phyloP scores from a whole-genome alignment of 2,797 vertebrate species.

The Karalla daura region DNA sequence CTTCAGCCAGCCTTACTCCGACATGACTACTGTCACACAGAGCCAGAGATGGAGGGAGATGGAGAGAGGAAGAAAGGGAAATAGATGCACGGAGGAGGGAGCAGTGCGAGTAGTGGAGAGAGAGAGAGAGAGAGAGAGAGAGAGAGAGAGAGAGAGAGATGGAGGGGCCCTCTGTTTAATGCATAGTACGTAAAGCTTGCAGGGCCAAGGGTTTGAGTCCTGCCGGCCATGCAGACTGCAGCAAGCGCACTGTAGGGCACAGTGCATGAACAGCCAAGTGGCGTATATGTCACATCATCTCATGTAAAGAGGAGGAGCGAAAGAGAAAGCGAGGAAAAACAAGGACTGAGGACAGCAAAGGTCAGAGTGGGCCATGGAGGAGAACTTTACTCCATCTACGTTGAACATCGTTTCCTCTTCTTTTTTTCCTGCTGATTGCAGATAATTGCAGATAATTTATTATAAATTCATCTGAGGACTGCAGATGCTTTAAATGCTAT shows the following conservation, averaged over 20 bases:
- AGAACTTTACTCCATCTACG: constrained; percentile 24
- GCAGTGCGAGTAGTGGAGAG: constrained; percentile 9
- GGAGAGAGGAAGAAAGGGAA: constrained; percentile 26
- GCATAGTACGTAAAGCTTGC: constrained; percentile 8
- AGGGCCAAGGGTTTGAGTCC: constrained; percentile 5
- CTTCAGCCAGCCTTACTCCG: constrained; percentile 74
- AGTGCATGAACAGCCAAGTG: constrained; percentile 30
- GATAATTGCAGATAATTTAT: too few relatives aligned
- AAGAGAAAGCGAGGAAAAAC: not conserved
- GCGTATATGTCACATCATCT: constrained; percentile 39
- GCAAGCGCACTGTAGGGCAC: constrained; percentile 28
- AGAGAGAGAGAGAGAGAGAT: constrained; percentile 11
- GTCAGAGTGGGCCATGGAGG: constrained; percentile 8
- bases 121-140: constrained; percentile 12
- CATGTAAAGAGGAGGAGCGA: constrained; percentile 18
- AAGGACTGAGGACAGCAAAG: constrained; percentile 6
- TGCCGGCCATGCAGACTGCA: constrained; percentile 2
- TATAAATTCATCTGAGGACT: too few relatives aligned
- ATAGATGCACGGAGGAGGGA: constrained; percentile 41
- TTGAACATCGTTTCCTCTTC: too few relatives aligned
- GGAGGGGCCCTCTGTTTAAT: constrained; percentile 37
- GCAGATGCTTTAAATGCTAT: too few relatives aligned
- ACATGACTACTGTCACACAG: constrained; percentile 69
- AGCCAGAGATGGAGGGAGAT: constrained; percentile 1
- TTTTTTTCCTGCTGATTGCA: too few relatives aligned